A percentile compares a stretch with the other conserved stretches of the same genome.
Evolutionary conservation across 2,113 vertebrate species (phyloP).

Genomic region (pig (Sus scrofa)): DNA sequence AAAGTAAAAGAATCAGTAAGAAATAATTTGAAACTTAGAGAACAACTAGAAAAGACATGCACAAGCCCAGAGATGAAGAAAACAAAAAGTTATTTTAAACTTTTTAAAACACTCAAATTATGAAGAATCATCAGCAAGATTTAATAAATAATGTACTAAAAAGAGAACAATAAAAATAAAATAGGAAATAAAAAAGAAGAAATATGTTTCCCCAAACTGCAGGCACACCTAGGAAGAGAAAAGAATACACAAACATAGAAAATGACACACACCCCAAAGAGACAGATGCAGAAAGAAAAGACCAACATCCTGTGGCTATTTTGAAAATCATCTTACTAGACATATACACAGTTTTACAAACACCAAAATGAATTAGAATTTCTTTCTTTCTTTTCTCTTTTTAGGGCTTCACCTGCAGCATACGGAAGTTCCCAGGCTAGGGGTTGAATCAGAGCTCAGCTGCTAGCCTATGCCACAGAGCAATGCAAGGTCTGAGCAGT

Average conservation of each 20-base stretch:
- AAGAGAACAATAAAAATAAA: conserved; percentile 19
- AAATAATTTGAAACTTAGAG: not conserved
- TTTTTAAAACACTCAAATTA: not conserved
- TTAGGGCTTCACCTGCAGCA: too few species aligned
- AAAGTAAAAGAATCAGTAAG: not conserved
- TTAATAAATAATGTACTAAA: not conserved
- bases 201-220: not conserved
- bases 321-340: not conserved
- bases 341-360: not conserved
- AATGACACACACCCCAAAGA: not conserved
- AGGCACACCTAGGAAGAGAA: not conserved
- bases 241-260: not conserved
- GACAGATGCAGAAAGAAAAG: not conserved
- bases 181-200: not conserved
- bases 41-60: not conserved
- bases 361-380: not conserved
- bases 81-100: not conserved
- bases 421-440: too few species aligned
- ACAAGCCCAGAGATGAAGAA: not conserved
- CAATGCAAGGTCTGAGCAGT: too few species aligned
- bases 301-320: not conserved
- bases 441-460: too few species aligned
- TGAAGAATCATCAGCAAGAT: not conserved
- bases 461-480: too few species aligned
- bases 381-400: not conserved